A percentile compares a stretch with the other conserved stretches of the same genome.
Conservation (phyloP, 2,113 vertebrate species). For the Chionomys nivalis region DNA sequence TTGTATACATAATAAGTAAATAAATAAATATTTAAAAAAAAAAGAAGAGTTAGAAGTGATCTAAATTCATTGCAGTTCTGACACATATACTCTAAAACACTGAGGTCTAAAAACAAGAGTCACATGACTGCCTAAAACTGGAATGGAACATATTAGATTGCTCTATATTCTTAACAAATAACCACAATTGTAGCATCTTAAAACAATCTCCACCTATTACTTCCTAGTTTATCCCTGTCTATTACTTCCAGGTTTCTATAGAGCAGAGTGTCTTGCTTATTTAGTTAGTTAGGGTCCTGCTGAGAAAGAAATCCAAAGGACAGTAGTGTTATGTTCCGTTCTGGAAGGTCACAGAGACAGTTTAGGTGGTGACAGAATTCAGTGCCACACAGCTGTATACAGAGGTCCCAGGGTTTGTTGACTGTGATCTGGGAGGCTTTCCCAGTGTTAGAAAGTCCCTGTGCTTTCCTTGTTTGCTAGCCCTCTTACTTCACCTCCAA, state of each 20-base stretch:
- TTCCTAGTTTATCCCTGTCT: not conserved
- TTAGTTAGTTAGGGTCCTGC: not conserved
- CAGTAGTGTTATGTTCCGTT: not conserved
- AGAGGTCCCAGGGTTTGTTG: not conserved
- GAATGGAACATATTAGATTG: not conserved
- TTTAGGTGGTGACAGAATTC: not conserved
- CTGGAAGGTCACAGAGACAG: not conserved
- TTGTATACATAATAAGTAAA: too few relatives aligned
- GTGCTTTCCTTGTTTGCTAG: not conserved
- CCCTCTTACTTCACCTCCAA: not conserved
- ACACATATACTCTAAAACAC: not conserved
- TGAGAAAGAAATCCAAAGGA: not conserved
- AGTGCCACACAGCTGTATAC: rapidly evolving
- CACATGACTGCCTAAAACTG: not conserved
- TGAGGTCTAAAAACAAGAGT: not conserved
- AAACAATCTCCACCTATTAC: not conserved
- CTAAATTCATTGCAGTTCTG: not conserved
- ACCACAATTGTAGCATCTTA: not conserved
- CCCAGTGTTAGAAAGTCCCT: not conserved
- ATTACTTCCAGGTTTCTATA: not conserved
- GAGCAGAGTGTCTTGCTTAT: not conserved
- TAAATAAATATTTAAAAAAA: too few relatives aligned
- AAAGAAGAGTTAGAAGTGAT: not conserved
- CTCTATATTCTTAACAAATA: not conserved
- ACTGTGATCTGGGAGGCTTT: not conserved